Percentiles rank a stretch among this genome's conserved stretches.
Conservation (phyloP, 2,113 vertebrate genomes). For the Ellobius talpinus region DNA sequence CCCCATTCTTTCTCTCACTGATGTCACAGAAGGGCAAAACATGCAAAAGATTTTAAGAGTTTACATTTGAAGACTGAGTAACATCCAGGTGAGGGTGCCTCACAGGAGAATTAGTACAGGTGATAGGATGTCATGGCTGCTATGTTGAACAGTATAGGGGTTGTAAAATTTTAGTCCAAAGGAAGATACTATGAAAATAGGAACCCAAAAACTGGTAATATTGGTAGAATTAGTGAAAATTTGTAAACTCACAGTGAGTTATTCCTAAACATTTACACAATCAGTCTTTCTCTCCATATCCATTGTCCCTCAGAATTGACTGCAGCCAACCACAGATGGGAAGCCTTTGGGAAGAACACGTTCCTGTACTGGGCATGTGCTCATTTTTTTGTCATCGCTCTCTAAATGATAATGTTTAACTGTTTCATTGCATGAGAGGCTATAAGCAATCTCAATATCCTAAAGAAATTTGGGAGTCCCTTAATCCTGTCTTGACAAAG, state of each 20-base stretch:
- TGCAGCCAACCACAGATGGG: background rate
- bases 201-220: background rate
- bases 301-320: background rate
- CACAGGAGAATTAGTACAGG: too few relatives aligned
- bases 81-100: background rate
- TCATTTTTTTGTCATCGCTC: background rate
- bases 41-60: background rate
- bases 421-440: background rate
- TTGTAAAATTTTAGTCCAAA: background rate
- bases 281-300: background rate
- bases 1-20: background rate
- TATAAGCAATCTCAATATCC: background rate
- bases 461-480: background rate
- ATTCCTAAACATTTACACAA: background rate
- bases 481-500: background rate
- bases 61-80: background rate
- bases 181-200: background rate
- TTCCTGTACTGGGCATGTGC: too few relatives aligned
- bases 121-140: background rate
- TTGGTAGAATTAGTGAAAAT: background rate
- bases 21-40: background rate
- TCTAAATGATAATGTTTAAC: background rate
- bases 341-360: background rate
- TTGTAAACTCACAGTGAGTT: background rate
- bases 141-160: background rate